phyloP scores from a whole-genome alignment of 2,797 vertebrate species.

The Xiphophorus birchmanni region DNA sequence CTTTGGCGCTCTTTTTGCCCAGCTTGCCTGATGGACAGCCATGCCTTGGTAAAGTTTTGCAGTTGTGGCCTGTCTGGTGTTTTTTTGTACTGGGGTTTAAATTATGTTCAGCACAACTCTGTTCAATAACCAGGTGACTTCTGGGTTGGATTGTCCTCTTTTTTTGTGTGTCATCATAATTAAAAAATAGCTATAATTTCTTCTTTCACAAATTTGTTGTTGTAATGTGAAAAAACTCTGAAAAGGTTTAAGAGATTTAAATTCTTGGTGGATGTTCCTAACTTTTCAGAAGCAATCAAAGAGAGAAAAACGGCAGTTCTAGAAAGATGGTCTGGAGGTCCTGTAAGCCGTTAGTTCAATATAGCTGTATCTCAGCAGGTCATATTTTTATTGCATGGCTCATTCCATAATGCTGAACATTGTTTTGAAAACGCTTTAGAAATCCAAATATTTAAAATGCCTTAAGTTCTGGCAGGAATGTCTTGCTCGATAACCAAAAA shows the following conservation, averaged over 20 bases:
- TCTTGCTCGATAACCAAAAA: constrained; percentile 25
- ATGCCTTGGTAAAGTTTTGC: not conserved
- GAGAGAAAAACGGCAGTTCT: constrained; percentile 37
- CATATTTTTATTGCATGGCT: constrained; percentile 18
- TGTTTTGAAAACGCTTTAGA: constrained; percentile 11
- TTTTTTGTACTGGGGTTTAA: not conserved
- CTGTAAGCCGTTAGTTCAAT: constrained; percentile 29
- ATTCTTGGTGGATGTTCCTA: constrained; percentile 26
- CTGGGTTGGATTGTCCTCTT: not conserved
- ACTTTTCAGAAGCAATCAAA: constrained; percentile 25
- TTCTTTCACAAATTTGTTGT: not conserved
- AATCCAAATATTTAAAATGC: constrained; percentile 18
- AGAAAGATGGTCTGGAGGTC: constrained; percentile 29
- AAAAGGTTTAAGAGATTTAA: not conserved
- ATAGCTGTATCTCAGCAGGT: constrained; percentile 30
- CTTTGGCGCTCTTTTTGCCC: not conserved
- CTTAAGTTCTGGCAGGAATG: constrained; percentile 27
- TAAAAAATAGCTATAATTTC: not conserved
- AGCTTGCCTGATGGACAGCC: not conserved
- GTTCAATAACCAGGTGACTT: not conserved
- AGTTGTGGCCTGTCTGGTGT: not conserved
- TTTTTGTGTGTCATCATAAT: not conserved
- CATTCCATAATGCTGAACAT: constrained; percentile 22
- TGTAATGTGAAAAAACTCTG: not conserved
- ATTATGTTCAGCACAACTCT: not conserved